phyloP scores from a whole-genome alignment of 2,113 vertebrate species.

The Lagopus muta region DNA sequence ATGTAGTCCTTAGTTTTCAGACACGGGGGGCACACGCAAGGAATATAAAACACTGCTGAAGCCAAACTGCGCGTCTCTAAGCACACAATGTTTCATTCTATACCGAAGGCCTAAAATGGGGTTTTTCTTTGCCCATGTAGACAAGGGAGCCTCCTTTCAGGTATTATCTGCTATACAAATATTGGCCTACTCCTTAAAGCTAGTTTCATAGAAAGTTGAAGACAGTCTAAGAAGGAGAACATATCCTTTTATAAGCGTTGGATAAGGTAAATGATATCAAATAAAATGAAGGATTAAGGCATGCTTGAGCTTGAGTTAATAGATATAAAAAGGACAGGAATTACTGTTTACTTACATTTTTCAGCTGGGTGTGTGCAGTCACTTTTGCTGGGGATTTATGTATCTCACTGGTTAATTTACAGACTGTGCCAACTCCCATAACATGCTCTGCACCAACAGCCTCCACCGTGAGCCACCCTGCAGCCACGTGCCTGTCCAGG shows the following conservation, averaged over 20 bases:
- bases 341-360: constrained; percentile 80
- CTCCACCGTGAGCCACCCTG: neutral
- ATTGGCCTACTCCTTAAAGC: constrained; percentile 38
- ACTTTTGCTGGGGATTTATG: constrained; percentile 67
- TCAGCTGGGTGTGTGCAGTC: constrained; percentile 76
- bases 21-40: constrained; percentile 19
- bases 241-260: constrained; percentile 17
- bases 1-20: constrained; percentile 43
- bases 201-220: constrained; percentile 63
- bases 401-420: constrained; percentile 53
- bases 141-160: constrained; percentile 18
- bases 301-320: constrained; percentile 66
- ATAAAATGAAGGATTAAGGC: constrained; percentile 72
- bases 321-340: constrained; percentile 70
- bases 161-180: constrained; percentile 51
- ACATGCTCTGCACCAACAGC: neutral
- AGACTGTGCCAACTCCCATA: constrained; percentile 54
- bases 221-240: constrained; percentile 23
- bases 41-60: constrained; percentile 54
- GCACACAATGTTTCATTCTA: neutral
- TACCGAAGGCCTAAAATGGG: constrained; percentile 22
- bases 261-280: constrained; percentile 65
- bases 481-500: neutral
- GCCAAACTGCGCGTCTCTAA: neutral
- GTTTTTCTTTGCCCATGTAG: constrained; percentile 8